A percentile compares a stretch with the other conserved stretches of the same genome.
phyloP scores from a whole-genome alignment of 2,888 invertebrate genomes.

The Tachina lurida region DNA sequence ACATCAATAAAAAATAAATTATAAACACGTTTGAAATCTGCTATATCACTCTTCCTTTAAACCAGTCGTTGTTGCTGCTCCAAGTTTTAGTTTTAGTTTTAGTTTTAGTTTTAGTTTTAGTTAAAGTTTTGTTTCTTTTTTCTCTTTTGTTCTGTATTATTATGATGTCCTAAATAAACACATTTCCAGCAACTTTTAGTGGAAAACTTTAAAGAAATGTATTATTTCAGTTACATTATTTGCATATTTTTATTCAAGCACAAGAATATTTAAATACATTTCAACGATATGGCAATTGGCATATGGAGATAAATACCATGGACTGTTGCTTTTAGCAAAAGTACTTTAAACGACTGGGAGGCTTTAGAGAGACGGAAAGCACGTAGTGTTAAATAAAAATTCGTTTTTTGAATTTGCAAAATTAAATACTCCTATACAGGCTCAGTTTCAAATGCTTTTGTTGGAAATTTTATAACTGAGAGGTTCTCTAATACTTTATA shows the following conservation, averaged over 20 bases:
- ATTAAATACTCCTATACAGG: too few relatives aligned
- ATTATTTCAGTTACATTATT: conserved; percentile 57
- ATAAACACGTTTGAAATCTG: conserved; percentile 43
- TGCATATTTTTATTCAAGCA: conserved; percentile 50
- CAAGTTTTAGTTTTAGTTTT: conserved; percentile 47
- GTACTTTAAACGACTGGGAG: conserved; percentile 6
- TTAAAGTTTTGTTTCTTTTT: conserved; percentile 46
- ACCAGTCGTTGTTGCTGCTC: conserved; percentile 2
- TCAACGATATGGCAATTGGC: conserved; percentile 5
- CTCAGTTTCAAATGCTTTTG: neutral
- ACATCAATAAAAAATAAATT: conserved; percentile 6
- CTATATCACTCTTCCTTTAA: conserved; percentile 17
- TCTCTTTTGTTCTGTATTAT: conserved; percentile 23
- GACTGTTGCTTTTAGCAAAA: conserved; percentile 9
- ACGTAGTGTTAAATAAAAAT: conserved; percentile 12
- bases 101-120: conserved; percentile 48
- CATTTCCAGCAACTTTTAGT: conserved; percentile 47
- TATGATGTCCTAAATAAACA: conserved; percentile 68
- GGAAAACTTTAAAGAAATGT: conserved; percentile 39
- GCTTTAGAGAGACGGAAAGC: neutral
- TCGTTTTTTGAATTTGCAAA: neutral
- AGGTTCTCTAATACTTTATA: too few relatives aligned
- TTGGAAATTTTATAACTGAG: too few relatives aligned
- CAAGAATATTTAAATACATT: conserved; percentile 16
- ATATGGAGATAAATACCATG: conserved; percentile 34